phyloP scores from a whole-genome alignment of 2,888 invertebrate species.

The Drosophila leonis region DNA sequence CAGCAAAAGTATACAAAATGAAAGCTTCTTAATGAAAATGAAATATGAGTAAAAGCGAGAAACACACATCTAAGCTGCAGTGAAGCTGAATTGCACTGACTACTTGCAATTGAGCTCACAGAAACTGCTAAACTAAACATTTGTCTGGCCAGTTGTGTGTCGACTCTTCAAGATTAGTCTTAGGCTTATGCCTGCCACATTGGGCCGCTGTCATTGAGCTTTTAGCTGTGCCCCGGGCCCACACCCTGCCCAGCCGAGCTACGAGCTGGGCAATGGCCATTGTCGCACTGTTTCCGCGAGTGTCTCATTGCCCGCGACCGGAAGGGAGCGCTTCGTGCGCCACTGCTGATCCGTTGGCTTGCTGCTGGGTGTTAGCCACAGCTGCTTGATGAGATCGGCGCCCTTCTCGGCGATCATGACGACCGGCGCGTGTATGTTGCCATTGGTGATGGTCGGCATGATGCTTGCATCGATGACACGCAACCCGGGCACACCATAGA shows the following conservation, averaged over 20 bases:
- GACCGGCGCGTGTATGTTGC: slow-evolving; percentile 94
- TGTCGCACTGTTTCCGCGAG: slow-evolving; percentile 40
- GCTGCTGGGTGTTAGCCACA: slow-evolving; percentile 87
- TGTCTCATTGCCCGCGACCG: slow-evolving; percentile 1
- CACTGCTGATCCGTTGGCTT: slow-evolving; percentile 26
- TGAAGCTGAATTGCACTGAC: slow-evolving; percentile 15
- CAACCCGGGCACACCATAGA: slow-evolving; percentile 91
- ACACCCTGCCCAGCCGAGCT: slow-evolving; percentile 23
- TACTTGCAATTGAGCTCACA: slow-evolving; percentile 4
- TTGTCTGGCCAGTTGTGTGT: neutral
- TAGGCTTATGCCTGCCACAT: slow-evolving; percentile 3
- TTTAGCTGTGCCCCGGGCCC: slow-evolving; percentile 1
- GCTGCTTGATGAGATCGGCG: slow-evolving; percentile 91
- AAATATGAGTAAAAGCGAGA: neutral
- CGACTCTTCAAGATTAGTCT: slow-evolving; percentile 10
- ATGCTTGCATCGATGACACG: slow-evolving; percentile 95
- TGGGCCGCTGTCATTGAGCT: slow-evolving; percentile 17
- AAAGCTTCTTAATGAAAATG: neutral
- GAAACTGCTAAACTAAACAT: neutral
- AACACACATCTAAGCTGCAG: slow-evolving; percentile 6
- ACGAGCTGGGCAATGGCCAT: slow-evolving; percentile 67
- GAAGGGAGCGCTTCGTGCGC: slow-evolving; percentile 47
- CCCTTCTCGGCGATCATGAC: slow-evolving; percentile 96
- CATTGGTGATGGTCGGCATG: slow-evolving; percentile 94
- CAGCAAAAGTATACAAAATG: neutral